Evolutionary conservation across 1,140 invertebrate species (phyloP).

Genomic region (Drosophila arawakana): DNA sequence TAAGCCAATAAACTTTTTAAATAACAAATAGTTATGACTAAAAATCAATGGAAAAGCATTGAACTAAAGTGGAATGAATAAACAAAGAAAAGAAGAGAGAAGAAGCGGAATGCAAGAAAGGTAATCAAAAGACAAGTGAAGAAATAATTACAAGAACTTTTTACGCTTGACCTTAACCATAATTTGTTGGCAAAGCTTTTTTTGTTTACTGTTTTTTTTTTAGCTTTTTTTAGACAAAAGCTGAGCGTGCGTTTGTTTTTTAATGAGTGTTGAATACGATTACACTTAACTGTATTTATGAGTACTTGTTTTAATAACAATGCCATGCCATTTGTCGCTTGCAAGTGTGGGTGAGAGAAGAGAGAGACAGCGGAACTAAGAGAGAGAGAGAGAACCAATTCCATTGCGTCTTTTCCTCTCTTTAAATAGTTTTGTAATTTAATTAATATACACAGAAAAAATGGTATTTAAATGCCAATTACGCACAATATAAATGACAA

Average conservation of each 20-base stretch:
- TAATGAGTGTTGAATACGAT: constrained; percentile 54
- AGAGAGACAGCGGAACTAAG: not conserved
- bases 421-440: constrained; percentile 74
- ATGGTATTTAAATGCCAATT: constrained; percentile 75
- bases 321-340: constrained; percentile 61
- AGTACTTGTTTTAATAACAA: constrained; percentile 47
- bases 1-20: not conserved
- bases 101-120: constrained; percentile 14
- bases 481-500: constrained; percentile 56
- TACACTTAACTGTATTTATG: constrained; percentile 25
- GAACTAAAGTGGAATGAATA: not conserved
- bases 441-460: constrained; percentile 76
- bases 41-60: no score
- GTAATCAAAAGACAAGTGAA: constrained; percentile 38
- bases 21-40: no score
- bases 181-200: constrained; percentile 71
- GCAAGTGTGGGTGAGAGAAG: constrained; percentile 14
- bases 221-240: constrained; percentile 60
- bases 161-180: constrained; percentile 76
- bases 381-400: not conserved
- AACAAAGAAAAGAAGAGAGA: not conserved
- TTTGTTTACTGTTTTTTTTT: not conserved
- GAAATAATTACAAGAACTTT: constrained; percentile 82
- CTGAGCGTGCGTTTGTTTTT: constrained; percentile 59
- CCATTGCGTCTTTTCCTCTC: constrained; percentile 1